Evolutionary conservation across 1,140 invertebrate genomes (phyloP).

Genomic region (Thaumetopoea pityocampa): DNA sequence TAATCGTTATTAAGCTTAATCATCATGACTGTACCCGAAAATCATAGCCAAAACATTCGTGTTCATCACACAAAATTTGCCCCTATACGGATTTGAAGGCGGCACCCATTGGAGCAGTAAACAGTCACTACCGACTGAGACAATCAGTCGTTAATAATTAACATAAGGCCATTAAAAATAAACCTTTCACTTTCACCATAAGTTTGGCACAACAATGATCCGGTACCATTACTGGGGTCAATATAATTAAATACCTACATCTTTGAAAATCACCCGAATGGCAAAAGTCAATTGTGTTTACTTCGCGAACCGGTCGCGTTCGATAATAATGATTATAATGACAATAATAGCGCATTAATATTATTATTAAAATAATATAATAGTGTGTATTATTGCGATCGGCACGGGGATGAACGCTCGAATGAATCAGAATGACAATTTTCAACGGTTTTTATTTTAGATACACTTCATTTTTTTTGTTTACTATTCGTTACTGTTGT

Average conservation of each 20-base stretch:
- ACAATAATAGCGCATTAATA: constrained; percentile 48
- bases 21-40: too few species aligned
- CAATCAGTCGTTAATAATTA: too few species aligned
- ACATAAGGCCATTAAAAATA: too few species aligned
- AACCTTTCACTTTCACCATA: too few species aligned
- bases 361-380: constrained; percentile 63
- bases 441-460: constrained; percentile 55
- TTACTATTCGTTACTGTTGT: constrained; percentile 41
- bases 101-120: too few species aligned
- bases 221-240: constrained; percentile 52
- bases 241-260: constrained; percentile 55
- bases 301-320: constrained; percentile 44
- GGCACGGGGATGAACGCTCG: constrained; percentile 65
- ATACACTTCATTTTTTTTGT: constrained; percentile 32
- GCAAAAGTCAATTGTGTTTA: constrained; percentile 71
- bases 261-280: constrained; percentile 60
- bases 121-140: too few species aligned
- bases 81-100: too few species aligned
- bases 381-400: constrained; percentile 55
- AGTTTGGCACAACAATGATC: constrained; percentile 47
- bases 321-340: constrained; percentile 61
- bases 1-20: too few species aligned
- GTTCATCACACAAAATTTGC: too few species aligned
- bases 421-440: constrained; percentile 63
- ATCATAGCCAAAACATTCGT: too few species aligned